Base-by-base conservation (phyloP, 92 coral and sea anemone genomes). In the Epizoanthus stellaris region DNA sequence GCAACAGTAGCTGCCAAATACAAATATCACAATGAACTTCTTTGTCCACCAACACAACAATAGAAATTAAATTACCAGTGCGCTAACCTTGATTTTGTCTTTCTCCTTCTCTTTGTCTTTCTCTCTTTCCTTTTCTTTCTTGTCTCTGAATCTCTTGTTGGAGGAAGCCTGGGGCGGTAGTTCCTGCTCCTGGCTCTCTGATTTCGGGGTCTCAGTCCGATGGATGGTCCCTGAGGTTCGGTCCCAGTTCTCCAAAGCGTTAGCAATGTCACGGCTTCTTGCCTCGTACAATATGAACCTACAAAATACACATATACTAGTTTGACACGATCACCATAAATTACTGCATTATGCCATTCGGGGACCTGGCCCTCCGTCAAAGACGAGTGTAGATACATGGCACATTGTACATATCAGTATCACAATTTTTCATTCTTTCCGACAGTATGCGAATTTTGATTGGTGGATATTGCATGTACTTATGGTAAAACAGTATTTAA, bases 201-300 rank as follows among this genome's bases (percentile, higher is more conserved):
- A 94, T 64, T 91, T 97, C 4, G 99, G 99, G 4, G 98, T 92
- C 10, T 97, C 98, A 10, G 92, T 86, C 39, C 99, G 94, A 16
- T 85, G 87, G 62, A 95, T 86, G 12, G 88, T 91, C 1, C 99
- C 99, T 9, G 97, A 91, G 25, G 93, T 80, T 53, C 99, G 94
- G 84, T 97, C 99, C 99, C 99, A 97, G 92, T 86, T 89, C 75
- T 97, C 96, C 40, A 97, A 89, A 61, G 94, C 75, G 81, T 81
- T 84, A 53, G 96, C 98, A 21, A 97, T 89, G 60, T 97, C 99
- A 67, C 99, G 99, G 47, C 93, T 92, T 72, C 97, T 91, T 47
- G 91, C 52, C 91, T 97, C 99, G 66, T 93, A 97, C 59, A 85
- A 63, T 25, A 60, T 84, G 73, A 97, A 97, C 93, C 99, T 97